phyloP scores from a whole-genome alignment of 2,113 vertebrate species.

The Glareola pratincola region DNA sequence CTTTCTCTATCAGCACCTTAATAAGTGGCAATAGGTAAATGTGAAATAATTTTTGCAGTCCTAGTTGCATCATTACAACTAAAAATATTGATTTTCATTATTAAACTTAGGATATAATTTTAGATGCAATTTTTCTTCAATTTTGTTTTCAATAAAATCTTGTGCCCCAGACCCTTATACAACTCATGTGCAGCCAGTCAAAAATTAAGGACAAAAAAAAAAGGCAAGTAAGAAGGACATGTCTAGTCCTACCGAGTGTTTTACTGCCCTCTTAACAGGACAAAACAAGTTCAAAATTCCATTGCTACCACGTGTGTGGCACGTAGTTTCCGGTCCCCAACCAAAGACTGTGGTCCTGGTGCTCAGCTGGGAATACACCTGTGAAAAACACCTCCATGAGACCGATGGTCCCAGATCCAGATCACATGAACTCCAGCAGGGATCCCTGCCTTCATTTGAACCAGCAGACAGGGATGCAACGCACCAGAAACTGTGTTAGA shows the following conservation, averaged over 20 bases:
- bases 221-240: not conserved
- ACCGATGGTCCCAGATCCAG: not conserved
- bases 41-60: not conserved
- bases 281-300: not conserved
- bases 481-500: not conserved
- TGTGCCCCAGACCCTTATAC: not conserved
- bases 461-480: rapidly evolving
- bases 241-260: not conserved
- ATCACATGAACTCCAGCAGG: not conserved
- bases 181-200: not conserved
- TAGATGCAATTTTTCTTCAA: not conserved
- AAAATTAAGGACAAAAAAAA: not conserved
- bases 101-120: not conserved
- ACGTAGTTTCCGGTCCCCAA: rapidly evolving
- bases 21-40: slow-evolving; percentile 45
- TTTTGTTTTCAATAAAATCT: not conserved
- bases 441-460: not conserved
- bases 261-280: not conserved
- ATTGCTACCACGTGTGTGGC: rapidly evolving
- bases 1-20: slow-evolving; percentile 47
- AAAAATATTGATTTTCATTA: not conserved
- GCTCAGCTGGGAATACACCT: not conserved
- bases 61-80: not conserved
- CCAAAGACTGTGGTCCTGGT: not conserved
- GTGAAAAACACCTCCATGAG: not conserved